phyloP scores from a whole-genome alignment of 2,113 vertebrate species.

The Pandion haliaetus region DNA sequence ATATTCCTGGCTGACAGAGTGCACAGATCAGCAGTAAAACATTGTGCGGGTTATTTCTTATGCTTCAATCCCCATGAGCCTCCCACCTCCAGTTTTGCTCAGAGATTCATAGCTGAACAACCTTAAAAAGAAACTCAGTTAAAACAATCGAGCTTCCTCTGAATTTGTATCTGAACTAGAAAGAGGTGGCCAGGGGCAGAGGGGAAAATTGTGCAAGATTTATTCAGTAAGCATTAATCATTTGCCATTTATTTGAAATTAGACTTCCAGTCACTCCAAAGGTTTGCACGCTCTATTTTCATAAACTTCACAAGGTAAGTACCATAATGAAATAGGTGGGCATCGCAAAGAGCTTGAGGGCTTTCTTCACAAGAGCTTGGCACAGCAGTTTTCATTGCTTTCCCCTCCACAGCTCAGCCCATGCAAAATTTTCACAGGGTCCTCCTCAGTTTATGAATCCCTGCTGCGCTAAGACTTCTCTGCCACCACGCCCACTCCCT shows the following conservation, averaged over 20 bases:
- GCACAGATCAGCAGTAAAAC: neutral
- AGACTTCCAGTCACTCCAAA: neutral
- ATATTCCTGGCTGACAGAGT: neutral
- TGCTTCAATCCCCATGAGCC: neutral
- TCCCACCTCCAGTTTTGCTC: neutral
- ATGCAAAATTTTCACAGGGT: neutral
- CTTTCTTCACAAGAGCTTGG: neutral
- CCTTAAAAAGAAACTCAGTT: neutral
- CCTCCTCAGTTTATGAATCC: neutral
- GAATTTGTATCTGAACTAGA: neutral
- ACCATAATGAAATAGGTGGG: neutral
- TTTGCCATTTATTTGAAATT: neutral
- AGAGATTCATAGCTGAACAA: neutral
- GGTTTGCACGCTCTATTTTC: neutral
- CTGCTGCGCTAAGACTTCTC: neutral
- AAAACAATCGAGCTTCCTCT: neutral
- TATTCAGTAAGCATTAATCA: neutral
- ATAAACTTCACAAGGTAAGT: neutral
- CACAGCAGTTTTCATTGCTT: neutral
- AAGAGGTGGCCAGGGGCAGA: neutral
- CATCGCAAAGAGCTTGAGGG: neutral
- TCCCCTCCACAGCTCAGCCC: neutral
- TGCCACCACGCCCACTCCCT: conserved; percentile 34
- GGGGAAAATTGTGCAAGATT: neutral
- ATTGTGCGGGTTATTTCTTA: neutral